These are phyloP conservation scores for Ichneumon xanthorius DNA, from an alignment of 2,888 invertebrate species.

Conservation along the genomic window DNA sequence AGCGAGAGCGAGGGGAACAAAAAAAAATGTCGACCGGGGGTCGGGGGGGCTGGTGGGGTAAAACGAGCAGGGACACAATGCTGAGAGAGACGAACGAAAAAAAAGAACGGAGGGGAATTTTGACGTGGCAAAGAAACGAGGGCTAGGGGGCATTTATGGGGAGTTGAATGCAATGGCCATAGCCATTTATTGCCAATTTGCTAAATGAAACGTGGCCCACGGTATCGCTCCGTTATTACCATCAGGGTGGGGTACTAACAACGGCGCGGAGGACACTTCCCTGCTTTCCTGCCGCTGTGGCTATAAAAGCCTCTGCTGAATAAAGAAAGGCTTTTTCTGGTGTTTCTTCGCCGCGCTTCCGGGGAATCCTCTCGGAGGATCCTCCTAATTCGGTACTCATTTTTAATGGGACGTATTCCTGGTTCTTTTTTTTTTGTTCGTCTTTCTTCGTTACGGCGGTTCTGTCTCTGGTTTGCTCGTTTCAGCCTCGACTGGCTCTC, in stretches of 20 bases:
- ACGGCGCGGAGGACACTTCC: slow-evolving; percentile 32
- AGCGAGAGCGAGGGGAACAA: slow-evolving; percentile 4
- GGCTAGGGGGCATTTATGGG: slow-evolving; percentile 74
- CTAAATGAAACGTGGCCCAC: slow-evolving; percentile 83
- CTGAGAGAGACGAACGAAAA: slow-evolving; percentile 29
- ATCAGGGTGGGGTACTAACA: slow-evolving; percentile 50
- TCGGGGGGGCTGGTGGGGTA: not conserved
- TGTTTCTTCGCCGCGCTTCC: slow-evolving; percentile 28
- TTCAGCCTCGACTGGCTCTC: not conserved
- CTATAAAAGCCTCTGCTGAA: slow-evolving; percentile 9
- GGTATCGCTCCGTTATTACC: slow-evolving; percentile 80
- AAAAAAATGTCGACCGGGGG: slow-evolving; percentile 8
- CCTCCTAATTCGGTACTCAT: slow-evolving; percentile 61
- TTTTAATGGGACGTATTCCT: slow-evolving; percentile 53
- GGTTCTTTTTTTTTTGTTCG: not conserved
- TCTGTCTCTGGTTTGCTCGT: slow-evolving; percentile 2
- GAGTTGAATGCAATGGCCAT: slow-evolving; percentile 79
- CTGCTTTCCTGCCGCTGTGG: slow-evolving; percentile 6
- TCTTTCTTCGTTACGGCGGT: slow-evolving; percentile 14
- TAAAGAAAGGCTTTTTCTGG: slow-evolving; percentile 15
- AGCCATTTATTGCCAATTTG: slow-evolving; percentile 84
- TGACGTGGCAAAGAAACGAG: slow-evolving; percentile 30
- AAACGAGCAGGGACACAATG: slow-evolving; percentile 1
- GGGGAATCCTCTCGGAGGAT: slow-evolving; percentile 34
- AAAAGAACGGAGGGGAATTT: slow-evolving; percentile 35